Percentiles rank a stretch among this genome's conserved stretches.
phyloP scores from a whole-genome alignment of 2,888 invertebrate genomes.

The Athalia circularis region DNA sequence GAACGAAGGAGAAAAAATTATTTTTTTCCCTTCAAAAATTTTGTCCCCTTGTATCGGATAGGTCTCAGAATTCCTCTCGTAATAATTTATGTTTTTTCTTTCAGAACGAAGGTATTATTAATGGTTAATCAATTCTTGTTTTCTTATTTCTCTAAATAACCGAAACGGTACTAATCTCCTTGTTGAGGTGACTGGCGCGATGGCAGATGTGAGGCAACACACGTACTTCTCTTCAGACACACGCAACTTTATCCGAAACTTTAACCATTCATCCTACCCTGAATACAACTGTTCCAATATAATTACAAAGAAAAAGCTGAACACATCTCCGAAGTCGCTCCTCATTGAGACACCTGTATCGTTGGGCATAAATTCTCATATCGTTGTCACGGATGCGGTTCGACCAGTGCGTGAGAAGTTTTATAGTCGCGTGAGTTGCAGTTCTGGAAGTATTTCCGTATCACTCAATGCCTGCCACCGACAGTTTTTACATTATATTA shows the following conservation, averaged over 20 bases:
- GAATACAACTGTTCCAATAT: slow-evolving; percentile 34
- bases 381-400: slow-evolving; percentile 24
- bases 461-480: slow-evolving; percentile 44
- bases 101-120: slow-evolving; percentile 8
- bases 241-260: slow-evolving; percentile 30
- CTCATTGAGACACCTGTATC: slow-evolving; percentile 24
- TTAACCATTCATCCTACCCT: slow-evolving; percentile 3
- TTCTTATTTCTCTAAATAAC: neutral
- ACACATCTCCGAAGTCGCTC: slow-evolving; percentile 11
- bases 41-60: neutral
- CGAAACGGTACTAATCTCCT: slow-evolving; percentile 21
- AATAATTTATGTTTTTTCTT: slow-evolving; percentile 3
- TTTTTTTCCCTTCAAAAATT: slow-evolving; percentile 5
- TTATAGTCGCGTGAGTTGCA: slow-evolving; percentile 28
- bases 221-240: neutral
- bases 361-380: slow-evolving; percentile 21
- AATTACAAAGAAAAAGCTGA: slow-evolving; percentile 10
- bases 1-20: slow-evolving; percentile 3
- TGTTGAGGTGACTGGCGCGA: neutral
- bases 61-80: slow-evolving; percentile 14
- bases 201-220: slow-evolving; percentile 17
- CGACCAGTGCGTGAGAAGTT: neutral
- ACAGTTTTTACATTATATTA: slow-evolving; percentile 7
- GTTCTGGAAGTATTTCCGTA: slow-evolving; percentile 28
- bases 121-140: slow-evolving; percentile 1